A percentile compares a stretch with the other conserved stretches of the same genome.
Evolutionary conservation across 2,888 invertebrate genomes (phyloP).

Genomic region (Epistrophe eligans): DNA sequence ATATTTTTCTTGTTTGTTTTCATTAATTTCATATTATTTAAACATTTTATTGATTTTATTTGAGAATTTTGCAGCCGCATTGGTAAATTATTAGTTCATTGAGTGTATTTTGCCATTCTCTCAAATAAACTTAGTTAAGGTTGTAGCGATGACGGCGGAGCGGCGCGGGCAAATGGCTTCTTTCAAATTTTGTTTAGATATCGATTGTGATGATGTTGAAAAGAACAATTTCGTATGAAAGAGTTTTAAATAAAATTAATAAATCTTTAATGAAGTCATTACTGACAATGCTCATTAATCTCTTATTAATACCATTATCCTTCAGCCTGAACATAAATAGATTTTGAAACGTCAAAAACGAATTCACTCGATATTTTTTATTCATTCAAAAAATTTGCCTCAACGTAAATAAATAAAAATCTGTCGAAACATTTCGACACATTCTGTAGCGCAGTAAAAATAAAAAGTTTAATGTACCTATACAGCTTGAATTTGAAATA

Average conservation of each 20-base stretch:
- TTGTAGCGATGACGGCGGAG: neutral
- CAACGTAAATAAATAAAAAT: conserved; percentile 54
- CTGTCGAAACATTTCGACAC: conserved; percentile 74
- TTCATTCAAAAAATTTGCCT: conserved; percentile 25
- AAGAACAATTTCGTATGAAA: too few relatives aligned
- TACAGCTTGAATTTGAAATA: conserved; percentile 45
- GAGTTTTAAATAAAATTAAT: conserved; percentile 37
- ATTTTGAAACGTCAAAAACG: neutral
- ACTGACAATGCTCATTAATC: conserved; percentile 34
- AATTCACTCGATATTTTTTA: neutral
- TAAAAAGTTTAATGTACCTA: conserved; percentile 55
- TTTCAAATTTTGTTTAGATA: conserved; percentile 1
- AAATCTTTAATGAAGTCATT: conserved; percentile 49
- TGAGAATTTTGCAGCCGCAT: conserved; percentile 61
- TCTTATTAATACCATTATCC: neutral
- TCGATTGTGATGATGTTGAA: neutral
- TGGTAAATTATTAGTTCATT: conserved; percentile 56
- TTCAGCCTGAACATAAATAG: neutral
- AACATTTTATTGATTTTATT: conserved; percentile 75
- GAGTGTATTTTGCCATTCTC: conserved; percentile 57
- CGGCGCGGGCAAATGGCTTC: conserved; percentile 28
- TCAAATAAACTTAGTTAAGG: conserved; percentile 38
- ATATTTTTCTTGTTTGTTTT: conserved; percentile 61
- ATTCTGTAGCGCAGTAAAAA: conserved; percentile 41
- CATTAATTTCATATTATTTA: conserved; percentile 72